A percentile compares a stretch with the other conserved stretches of the same genome.
Evolutionary conservation across 2,888 invertebrate species (phyloP).

Genomic region (Pterostichus madidus): DNA sequence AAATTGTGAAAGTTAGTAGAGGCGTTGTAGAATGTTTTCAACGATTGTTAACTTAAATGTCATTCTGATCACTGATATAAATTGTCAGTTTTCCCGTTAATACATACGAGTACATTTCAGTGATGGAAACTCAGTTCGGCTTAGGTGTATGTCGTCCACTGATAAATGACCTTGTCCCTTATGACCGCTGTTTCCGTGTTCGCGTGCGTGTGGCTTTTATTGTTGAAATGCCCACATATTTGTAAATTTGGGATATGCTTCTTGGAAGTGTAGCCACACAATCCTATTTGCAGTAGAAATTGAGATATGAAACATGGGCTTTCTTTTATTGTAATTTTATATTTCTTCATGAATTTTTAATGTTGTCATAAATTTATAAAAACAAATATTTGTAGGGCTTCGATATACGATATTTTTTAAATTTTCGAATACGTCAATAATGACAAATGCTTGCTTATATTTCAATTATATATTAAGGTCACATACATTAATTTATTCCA

Average conservation of each 20-base stretch:
- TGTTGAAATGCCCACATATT: neutral
- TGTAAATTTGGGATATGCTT: neutral
- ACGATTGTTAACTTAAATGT: no score
- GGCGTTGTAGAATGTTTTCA: no score
- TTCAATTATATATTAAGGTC: neutral
- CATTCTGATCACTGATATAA: no score
- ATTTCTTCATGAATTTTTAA: neutral
- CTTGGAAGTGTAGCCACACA: slow-evolving; percentile 10
- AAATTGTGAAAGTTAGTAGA: no score
- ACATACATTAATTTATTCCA: no score
- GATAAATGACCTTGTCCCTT: slow-evolving; percentile 65
- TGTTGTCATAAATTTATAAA: neutral
- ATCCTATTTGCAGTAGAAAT: neutral
- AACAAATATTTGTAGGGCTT: neutral
- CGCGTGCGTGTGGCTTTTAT: slow-evolving; percentile 60
- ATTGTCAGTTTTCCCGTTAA: no score
- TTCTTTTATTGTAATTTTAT: neutral
- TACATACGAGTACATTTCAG: no score
- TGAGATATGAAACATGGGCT: no score
- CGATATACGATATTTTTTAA: neutral
- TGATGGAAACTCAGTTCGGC: no score
- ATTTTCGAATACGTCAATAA: neutral
- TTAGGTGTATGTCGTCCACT: neutral
- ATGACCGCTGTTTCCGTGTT: slow-evolving; percentile 53
- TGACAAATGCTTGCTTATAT: neutral